These are phyloP conservation scores for Rhagophthalmus giganteus DNA, from an alignment of 2,888 invertebrate genomes.

Conservation along the genomic window DNA sequence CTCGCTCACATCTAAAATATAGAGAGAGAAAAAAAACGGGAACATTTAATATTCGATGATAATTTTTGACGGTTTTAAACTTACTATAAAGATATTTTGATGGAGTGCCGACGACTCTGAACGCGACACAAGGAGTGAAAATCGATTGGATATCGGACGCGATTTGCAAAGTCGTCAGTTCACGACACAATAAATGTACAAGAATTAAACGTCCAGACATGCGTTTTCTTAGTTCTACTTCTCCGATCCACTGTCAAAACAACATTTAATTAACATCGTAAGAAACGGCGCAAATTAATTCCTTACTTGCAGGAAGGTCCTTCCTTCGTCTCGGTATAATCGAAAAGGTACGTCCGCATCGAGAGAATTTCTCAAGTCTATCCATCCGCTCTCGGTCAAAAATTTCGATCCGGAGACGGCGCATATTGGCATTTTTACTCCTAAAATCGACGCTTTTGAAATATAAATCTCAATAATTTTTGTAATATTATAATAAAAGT, in stretches of 20 bases:
- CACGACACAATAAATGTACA: slow-evolving; percentile 78
- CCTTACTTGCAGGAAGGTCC: slow-evolving; percentile 77
- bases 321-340: slow-evolving; percentile 78
- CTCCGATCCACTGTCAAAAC: slow-evolving; percentile 78
- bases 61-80: too few species aligned
- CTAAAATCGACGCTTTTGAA: too few species aligned
- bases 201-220: slow-evolving; percentile 83
- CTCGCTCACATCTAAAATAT: slow-evolving; percentile 73
- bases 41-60: too few species aligned
- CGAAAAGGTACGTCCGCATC: slow-evolving; percentile 80
- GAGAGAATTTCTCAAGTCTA: slow-evolving; percentile 75
- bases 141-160: slow-evolving; percentile 60
- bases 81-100: slow-evolving; percentile 66
- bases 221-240: slow-evolving; percentile 71
- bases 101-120: slow-evolving; percentile 82
- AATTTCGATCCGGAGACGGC: slow-evolving; percentile 85
- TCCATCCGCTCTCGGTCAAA: slow-evolving; percentile 76
- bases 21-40: too few species aligned
- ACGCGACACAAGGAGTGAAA: slow-evolving; percentile 84
- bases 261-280: neutral
- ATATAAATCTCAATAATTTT: too few species aligned
- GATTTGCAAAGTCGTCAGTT: slow-evolving; percentile 57
- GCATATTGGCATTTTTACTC: slow-evolving; percentile 78
- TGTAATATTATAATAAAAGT: too few species aligned
- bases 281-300: neutral